These are phyloP conservation scores for Unio pictorum DNA, from an alignment of 2,888 invertebrate genomes.

Conservation along the genomic window DNA sequence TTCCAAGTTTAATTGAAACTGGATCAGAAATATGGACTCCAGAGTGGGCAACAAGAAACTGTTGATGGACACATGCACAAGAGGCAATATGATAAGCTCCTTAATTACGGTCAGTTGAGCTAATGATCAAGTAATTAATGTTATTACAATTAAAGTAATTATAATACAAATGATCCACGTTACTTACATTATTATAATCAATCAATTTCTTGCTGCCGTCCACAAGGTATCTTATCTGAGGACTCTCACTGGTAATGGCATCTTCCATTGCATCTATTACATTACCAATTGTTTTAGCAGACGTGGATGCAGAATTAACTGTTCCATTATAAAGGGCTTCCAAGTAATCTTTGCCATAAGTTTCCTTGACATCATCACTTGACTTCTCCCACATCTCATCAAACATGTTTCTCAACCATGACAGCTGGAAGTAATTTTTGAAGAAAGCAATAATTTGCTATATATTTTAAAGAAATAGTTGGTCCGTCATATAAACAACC, in stretches of 20 bases:
- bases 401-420: conserved; percentile 35
- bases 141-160: not conserved
- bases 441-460: not conserved
- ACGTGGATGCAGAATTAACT: conserved; percentile 21
- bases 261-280: conserved; percentile 56
- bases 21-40: no score
- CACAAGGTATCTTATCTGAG: conserved; percentile 47
- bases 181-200: conserved; percentile 53
- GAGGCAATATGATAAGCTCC: no score
- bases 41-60: no score
- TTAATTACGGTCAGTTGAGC: no score
- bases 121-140: no score
- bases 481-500: not conserved
- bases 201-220: conserved; percentile 46
- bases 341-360: conserved; percentile 47
- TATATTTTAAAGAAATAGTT: not conserved
- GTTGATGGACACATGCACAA: no score
- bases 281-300: conserved; percentile 34
- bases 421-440: conserved; percentile 22
- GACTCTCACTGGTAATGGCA: conserved; percentile 33
- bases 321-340: conserved; percentile 26
- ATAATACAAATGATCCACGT: not conserved
- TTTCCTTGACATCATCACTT: conserved; percentile 37
- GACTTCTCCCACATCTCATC: conserved; percentile 42
- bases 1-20: no score